phyloP scores from a whole-genome alignment of 2,113 vertebrate genomes.

The Eublepharis macularius region DNA sequence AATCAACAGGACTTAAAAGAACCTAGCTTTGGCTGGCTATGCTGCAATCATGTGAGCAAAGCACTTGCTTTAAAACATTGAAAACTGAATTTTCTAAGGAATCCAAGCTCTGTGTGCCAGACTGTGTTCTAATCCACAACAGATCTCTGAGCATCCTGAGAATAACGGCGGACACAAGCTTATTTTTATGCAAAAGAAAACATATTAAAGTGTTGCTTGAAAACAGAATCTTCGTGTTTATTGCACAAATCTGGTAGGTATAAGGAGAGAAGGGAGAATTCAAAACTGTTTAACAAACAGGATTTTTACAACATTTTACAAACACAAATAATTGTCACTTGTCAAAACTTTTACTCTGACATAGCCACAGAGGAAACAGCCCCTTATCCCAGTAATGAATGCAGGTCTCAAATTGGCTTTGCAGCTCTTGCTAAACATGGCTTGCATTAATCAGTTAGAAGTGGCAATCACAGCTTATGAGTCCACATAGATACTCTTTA shows the following conservation, averaged over 20 bases:
- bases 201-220: background rate
- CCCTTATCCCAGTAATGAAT: background rate
- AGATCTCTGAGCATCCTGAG: background rate
- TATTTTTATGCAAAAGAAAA: background rate
- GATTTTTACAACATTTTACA: background rate
- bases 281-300: constrained; percentile 28
- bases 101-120: background rate
- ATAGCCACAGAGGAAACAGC: background rate
- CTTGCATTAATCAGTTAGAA: background rate
- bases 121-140: background rate
- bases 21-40: background rate
- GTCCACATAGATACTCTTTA: rapidly evolving
- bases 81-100: background rate
- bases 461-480: background rate
- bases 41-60: background rate
- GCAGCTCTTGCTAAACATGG: background rate
- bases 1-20: background rate
- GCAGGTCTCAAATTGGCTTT: background rate
- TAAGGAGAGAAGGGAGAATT: background rate
- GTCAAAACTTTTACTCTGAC: constrained; percentile 17
- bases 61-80: background rate
- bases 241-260: background rate
- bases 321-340: background rate
- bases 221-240: background rate
- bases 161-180: background rate